Percentiles rank a stretch among this genome's conserved stretches.
phyloP scores from a whole-genome alignment of 2,888 invertebrate species.

The Chrysomela aeneicollis region DNA sequence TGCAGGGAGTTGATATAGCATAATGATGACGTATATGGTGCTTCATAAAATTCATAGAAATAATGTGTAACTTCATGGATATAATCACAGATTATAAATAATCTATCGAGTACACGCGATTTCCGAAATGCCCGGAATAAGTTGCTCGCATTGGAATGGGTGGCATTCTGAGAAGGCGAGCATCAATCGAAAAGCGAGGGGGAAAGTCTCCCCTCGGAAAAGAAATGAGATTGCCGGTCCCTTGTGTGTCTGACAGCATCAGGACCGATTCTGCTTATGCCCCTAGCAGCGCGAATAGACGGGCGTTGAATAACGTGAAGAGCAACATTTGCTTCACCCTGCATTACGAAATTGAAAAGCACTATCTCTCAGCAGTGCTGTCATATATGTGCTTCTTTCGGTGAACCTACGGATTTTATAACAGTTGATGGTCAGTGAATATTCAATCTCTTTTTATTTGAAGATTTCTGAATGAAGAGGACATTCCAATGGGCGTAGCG shows the following conservation, averaged over 20 bases:
- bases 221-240: background rate
- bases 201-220: background rate
- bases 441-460: too few relatives aligned
- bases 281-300: background rate
- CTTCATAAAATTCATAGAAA: too few relatives aligned
- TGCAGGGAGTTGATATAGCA: too few relatives aligned
- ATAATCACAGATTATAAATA: too few relatives aligned
- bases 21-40: too few relatives aligned
- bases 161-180: background rate
- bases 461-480: too few relatives aligned
- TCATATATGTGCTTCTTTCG: background rate
- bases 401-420: background rate
- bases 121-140: background rate
- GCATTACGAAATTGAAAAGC: background rate
- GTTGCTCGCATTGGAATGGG: background rate
- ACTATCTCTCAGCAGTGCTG: background rate
- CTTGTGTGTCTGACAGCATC: slow-evolving; percentile 1
- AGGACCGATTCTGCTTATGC: background rate
- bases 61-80: too few relatives aligned
- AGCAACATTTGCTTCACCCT: background rate
- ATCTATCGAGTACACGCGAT: too few relatives aligned
- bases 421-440: too few relatives aligned
- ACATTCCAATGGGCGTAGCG: too few relatives aligned
- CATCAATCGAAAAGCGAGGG: background rate
- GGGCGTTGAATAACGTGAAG: background rate